These are phyloP conservation scores for Galeopsomyia nigrocyanea DNA, from an alignment of 2,888 invertebrate species.

Conservation along the genomic window DNA sequence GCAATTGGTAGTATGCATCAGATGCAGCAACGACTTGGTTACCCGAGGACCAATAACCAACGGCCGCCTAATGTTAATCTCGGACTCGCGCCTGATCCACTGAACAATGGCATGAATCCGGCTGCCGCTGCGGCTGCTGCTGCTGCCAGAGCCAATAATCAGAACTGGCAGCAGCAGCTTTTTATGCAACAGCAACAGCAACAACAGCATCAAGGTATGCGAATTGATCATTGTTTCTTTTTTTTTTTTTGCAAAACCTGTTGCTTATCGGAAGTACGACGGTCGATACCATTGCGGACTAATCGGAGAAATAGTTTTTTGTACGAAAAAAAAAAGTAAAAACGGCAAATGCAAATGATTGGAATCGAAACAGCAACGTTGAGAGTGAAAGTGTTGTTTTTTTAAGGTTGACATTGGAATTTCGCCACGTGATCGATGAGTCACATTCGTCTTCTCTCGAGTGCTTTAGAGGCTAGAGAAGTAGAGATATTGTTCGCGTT, in stretches of 20 bases:
- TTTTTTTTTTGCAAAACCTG: too few relatives aligned
- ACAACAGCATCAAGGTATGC: slow-evolving; percentile 68
- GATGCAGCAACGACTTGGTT: slow-evolving; percentile 67
- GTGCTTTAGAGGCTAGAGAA: too few relatives aligned
- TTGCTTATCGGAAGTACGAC: too few relatives aligned
- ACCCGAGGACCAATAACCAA: slow-evolving; percentile 70
- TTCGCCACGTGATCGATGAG: too few relatives aligned
- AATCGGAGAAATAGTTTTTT: too few relatives aligned
- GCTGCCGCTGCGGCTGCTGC: slow-evolving; percentile 57
- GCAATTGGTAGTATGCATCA: slow-evolving; percentile 68
- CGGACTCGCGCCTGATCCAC: slow-evolving; percentile 70
- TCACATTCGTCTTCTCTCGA: too few relatives aligned
- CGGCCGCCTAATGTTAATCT: slow-evolving; percentile 75
- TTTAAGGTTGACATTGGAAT: neutral
- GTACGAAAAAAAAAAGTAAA: too few relatives aligned
- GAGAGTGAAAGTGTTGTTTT: slow-evolving; percentile 2
- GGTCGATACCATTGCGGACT: too few relatives aligned
- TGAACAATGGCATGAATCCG: slow-evolving; percentile 68
- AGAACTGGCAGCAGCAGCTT: slow-evolving; percentile 74
- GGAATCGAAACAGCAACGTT: neutral
- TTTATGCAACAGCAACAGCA: slow-evolving; percentile 74
- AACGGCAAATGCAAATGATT: too few relatives aligned
- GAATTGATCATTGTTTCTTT: too few relatives aligned
- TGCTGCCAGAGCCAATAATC: slow-evolving; percentile 51
- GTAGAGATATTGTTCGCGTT: too few relatives aligned